Base-by-base conservation (phyloP, 2,113 vertebrate species). In the Sebastes fasciatus region DNA sequence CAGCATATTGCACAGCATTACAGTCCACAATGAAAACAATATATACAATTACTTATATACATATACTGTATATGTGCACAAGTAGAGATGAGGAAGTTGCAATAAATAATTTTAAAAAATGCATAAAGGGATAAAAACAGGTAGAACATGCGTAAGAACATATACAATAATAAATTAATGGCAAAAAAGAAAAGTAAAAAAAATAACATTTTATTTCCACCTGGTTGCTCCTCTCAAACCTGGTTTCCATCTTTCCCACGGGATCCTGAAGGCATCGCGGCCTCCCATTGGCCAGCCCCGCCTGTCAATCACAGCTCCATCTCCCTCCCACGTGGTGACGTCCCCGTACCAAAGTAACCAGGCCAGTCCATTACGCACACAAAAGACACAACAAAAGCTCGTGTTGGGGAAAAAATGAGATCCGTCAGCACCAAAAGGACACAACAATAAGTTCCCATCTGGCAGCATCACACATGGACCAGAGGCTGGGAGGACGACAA, bases 311-410 rank as follows among this genome's bases (percentile, higher is more conserved):
- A 79, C 51, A 57, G n/a, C 8, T 8, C 10, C 0, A 48, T 73
- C 64, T 73, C 89, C 95, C 92, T 62, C 94, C 95, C 86, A 88
- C 82, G 65, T 81, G 88, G 65, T 95, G 94, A 95, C 95, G 95
- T 94, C 60, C 49, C 60, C 64, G 73, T 65, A 85, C 82, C 87
- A 93, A 93, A 95, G 93, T 93, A 92, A 91, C 77, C 87, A 92
- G 90, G 87, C 90, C 88, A 93, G 93, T 84, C 88, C 85, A 88
- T 91, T 82, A 87, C 92, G 90, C 88, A 94, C 94, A 95, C 94
- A 95, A 95, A 95, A 94, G 93, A 88, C 87, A 94, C 91, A 95
- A 95, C 93, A 96, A 95, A 91, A 95, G 94, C 91, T 78, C 72
- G 89, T 78, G 87, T 90, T 81, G 86, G 82, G 78, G 77, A 63